phyloP scores from a whole-genome alignment of 2,797 vertebrate genomes.

The Peromyscus nudipes region DNA sequence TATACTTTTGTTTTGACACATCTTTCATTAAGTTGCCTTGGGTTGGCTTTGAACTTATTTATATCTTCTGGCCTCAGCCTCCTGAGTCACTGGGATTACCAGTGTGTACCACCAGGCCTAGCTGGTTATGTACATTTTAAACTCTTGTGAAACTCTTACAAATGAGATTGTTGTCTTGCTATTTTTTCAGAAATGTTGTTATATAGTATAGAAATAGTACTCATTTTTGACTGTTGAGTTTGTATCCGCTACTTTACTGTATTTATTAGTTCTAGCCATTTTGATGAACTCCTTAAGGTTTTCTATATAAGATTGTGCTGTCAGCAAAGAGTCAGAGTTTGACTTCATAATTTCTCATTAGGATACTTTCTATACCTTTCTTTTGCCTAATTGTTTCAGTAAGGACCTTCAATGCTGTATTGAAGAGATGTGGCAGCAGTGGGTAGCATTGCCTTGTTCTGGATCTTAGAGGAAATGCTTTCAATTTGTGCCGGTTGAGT shows the following conservation, averaged over 20 bases:
- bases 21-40: no score
- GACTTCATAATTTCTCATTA: not conserved
- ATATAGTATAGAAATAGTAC: not conserved
- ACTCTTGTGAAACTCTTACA: not conserved
- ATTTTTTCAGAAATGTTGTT: not conserved
- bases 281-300: not conserved
- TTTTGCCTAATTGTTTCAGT: not conserved
- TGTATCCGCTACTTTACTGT: not conserved
- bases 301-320: not conserved
- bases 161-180: not conserved
- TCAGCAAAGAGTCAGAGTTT: not conserved
- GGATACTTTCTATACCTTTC: not conserved
- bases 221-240: not conserved
- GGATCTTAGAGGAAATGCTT: not conserved
- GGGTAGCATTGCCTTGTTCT: not conserved
- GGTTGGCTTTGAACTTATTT: no score
- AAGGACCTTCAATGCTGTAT: not conserved
- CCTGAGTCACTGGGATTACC: no score
- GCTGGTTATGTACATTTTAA: not conserved
- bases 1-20: no score
- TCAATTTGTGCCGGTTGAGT: not conserved
- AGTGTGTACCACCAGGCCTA: no score
- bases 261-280: not conserved
- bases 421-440: not conserved
- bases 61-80: no score